A percentile compares a stretch with the other conserved stretches of the same genome.
Evolutionary conservation across 2,797 vertebrate genomes (phyloP).

Genomic region (Cygnus olor): DNA sequence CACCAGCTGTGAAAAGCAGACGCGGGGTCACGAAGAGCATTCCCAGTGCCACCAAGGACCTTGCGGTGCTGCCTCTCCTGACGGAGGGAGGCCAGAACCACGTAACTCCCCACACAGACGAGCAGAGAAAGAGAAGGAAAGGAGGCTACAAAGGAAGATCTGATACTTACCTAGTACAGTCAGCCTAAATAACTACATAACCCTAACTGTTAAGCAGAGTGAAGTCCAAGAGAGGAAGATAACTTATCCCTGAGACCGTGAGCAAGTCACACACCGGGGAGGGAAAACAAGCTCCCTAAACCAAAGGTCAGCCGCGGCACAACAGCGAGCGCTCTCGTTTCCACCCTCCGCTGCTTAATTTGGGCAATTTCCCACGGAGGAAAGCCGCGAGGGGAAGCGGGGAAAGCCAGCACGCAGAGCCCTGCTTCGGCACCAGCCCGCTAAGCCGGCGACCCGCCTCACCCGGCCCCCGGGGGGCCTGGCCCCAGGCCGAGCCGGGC

Average conservation of each 20-base stretch:
- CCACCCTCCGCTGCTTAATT: background rate
- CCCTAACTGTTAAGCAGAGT: background rate
- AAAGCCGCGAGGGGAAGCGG: background rate
- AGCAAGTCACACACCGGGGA: accelerated
- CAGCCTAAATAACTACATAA: accelerated
- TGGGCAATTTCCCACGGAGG: background rate
- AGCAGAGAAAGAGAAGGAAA: background rate
- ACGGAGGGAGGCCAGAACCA: background rate
- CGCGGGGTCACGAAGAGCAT: background rate
- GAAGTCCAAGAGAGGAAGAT: background rate
- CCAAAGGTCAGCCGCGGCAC: background rate
- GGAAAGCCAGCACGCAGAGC: background rate
- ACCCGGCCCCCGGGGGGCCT: no score
- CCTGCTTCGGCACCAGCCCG: background rate
- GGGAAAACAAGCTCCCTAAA: background rate
- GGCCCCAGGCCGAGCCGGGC: no score
- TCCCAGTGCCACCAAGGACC: background rate
- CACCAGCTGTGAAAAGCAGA: background rate
- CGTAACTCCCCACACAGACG: accelerated
- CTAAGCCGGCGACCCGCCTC: no score
- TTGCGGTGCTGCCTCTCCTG: accelerated
- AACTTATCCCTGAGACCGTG: background rate
- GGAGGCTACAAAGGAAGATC: background rate
- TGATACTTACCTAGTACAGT: background rate
- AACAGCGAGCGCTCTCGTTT: background rate